phyloP scores from a whole-genome alignment of 2,797 vertebrate species.

The Microcaecilia unicolor region DNA sequence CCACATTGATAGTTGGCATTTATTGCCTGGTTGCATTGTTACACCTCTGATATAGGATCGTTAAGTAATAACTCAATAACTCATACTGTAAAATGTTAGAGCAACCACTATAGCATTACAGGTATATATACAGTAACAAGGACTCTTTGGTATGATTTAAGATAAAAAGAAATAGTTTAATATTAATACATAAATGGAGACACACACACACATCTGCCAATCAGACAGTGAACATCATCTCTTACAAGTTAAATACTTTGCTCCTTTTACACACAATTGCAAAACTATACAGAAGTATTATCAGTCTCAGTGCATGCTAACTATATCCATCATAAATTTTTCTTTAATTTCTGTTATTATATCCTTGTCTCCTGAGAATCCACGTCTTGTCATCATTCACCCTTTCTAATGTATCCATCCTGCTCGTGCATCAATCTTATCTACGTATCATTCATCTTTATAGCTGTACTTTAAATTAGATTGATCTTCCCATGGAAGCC shows the following conservation, averaged over 20 bases:
- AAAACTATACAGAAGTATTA: constrained; percentile 57
- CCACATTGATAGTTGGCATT: too few species aligned
- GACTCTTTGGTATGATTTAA: too few species aligned
- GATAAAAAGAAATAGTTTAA: too few species aligned
- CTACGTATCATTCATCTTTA: constrained; percentile 69
- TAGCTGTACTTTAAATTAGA: constrained; percentile 68
- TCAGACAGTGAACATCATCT: constrained; percentile 42
- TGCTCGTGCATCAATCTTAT: constrained; percentile 56
- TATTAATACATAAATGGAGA: too few species aligned
- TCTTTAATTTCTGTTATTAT: constrained; percentile 63
- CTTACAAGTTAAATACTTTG: constrained; percentile 49
- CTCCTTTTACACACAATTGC: constrained; percentile 48
- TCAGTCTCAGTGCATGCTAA: constrained; percentile 50
- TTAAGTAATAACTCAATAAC: too few species aligned
- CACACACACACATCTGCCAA: too few species aligned
- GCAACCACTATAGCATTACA: too few species aligned
- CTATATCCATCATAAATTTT: constrained; percentile 59
- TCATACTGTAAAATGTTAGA: too few species aligned
- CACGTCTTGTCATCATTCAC: constrained; percentile 61
- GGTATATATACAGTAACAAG: too few species aligned
- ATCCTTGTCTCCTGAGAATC: constrained; percentile 54
- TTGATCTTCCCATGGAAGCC: constrained; percentile 43
- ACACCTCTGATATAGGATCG: too few species aligned
- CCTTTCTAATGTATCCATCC: constrained; percentile 74
- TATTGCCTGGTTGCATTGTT: too few species aligned